phyloP scores from a whole-genome alignment of 2,888 invertebrate genomes.

The Lasius fuliginosus region DNA sequence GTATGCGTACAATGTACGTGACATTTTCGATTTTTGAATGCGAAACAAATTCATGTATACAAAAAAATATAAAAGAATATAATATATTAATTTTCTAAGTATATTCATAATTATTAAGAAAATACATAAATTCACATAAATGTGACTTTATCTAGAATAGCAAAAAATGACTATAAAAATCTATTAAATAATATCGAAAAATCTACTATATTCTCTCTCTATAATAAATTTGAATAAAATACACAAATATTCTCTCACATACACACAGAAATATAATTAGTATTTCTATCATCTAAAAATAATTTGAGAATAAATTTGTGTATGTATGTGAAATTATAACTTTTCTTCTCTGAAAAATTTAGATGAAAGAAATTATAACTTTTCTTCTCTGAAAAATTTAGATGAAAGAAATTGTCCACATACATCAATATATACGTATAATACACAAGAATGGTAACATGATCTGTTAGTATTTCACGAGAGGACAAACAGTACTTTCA shows the following conservation, averaged over 20 bases:
- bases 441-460: constrained; percentile 30
- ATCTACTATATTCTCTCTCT: background rate
- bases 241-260: background rate
- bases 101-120: background rate
- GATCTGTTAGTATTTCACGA: background rate
- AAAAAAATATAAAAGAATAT: background rate
- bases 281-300: background rate
- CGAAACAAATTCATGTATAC: background rate
- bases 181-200: background rate
- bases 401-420: background rate
- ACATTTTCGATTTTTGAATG: constrained; percentile 11
- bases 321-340: background rate
- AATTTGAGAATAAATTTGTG: background rate
- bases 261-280: background rate
- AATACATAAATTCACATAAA: background rate
- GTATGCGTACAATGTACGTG: background rate
- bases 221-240: background rate
- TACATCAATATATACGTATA: background rate
- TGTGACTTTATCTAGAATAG: background rate
- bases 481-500: constrained; percentile 35
- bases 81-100: background rate
- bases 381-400: constrained; percentile 17
- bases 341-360: constrained; percentile 18
- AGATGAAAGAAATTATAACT: background rate
- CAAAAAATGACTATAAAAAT: background rate